Conservation (phyloP, 2,113 vertebrate species). For the Notechis scutatus region DNA sequence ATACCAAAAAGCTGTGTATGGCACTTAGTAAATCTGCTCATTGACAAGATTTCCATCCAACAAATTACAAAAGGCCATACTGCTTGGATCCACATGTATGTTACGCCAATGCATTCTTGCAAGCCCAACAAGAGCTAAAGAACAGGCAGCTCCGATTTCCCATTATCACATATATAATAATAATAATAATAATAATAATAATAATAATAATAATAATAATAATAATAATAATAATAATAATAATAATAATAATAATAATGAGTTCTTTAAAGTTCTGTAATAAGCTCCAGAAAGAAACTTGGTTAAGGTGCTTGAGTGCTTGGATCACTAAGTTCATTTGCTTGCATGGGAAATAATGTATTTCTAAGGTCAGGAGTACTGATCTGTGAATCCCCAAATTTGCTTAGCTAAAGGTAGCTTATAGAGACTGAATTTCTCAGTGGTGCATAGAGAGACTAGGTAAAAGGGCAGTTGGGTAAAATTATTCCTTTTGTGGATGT, state of each 20-base stretch:
- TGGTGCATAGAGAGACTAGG: neutral
- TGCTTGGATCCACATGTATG: neutral
- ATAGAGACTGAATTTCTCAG: neutral
- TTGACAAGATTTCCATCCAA: neutral
- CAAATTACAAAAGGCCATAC: neutral
- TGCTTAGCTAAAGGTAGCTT: neutral
- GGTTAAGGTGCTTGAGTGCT: constrained; percentile 30
- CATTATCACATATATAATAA: neutral
- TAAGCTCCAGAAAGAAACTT: constrained; percentile 45
- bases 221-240: too few relatives aligned
- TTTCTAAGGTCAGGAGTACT: neutral
- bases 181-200: too few relatives aligned
- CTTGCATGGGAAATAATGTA: neutral
- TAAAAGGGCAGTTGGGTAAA: neutral
- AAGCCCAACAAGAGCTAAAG: neutral
- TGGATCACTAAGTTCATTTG: constrained; percentile 14
- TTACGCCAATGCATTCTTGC: neutral
- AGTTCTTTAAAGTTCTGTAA: constrained; percentile 46
- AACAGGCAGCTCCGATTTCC: neutral
- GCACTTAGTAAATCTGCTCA: too few relatives aligned
- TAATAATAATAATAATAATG: neutral
- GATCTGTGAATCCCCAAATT: neutral
- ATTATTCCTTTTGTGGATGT: neutral
- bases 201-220: too few relatives aligned
- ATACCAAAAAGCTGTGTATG: neutral